Base-by-base conservation (phyloP, 2,888 invertebrate genomes). In the Tuta absoluta region DNA sequence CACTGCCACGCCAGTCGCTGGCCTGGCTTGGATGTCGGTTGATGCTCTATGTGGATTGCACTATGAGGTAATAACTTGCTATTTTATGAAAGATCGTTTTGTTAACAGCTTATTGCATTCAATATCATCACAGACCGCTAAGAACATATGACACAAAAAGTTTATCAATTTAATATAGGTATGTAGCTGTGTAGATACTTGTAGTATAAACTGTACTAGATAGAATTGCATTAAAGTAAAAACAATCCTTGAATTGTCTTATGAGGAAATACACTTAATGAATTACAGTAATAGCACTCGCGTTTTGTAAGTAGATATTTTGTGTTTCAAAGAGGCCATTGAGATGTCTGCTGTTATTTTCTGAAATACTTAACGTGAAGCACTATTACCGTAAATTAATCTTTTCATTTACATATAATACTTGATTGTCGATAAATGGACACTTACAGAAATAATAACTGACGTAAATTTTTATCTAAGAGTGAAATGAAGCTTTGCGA, bases 11-110 rank as follows among this genome's bases (percentile, higher is more conserved):
- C 80, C 83, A 0, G 91, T 93, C 0, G 94, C 95, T 23, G 97
- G 96, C 0, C 92, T 97, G 68, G 95, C 95, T n/a, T 97, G 97
- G 97, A 86, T 96, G 10, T 94, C 95, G 0, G 94, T 97, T 0
- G 97, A 97, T 78, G 93, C 93, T 7, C 94, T 96, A 59, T 97
- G 97, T 76, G 95, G 95, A 74, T 85, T 97, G 21, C 96, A 97
- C 79, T 97, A 96, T 77, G 97, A 97, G 85, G 94, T 96, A 66
- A 67, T 19, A 37, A 21, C 11, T 19, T 21, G 0, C 5, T 12
- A 3, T n/a, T 12, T 1, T n/a, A 14, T 61, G 28, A 5, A 21
- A 23, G 19, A 21, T 51, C 10, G 21, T 2, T 4, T 58, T n/a
- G n/a, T n/a, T n/a, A n/a, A n/a, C n/a, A 28, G 28, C 5, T 28